Evolutionary conservation across 2,888 invertebrate species (phyloP), one percentile per base, ranked within the genome.

Genomic region (Sminthurides aquaticus): DNA sequence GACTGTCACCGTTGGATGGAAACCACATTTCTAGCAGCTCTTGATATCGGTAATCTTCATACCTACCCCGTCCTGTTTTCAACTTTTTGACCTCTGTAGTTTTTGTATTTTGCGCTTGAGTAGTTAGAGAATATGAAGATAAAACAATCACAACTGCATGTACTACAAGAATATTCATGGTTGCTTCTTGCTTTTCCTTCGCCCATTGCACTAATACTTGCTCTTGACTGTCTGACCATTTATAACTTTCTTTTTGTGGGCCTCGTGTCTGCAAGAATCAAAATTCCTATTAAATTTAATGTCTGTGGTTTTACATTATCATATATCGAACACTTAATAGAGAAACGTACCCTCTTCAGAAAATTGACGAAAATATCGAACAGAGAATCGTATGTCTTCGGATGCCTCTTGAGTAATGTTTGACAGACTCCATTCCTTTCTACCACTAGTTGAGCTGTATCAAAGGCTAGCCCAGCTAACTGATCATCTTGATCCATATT

Each of bases 361-460:
- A 90, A 90, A 63, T 85, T 84, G 76, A 87, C 85, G 73, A 90
- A 87, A 75, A 92, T 86, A 62, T 67, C 71, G 58, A 72, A 75
- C 54, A 68, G 73, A 54, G 73, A 68, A 24, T 74, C 71, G 65
- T 74, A 74, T 20, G 69, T 72, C 49, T 68, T 62, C 5, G 71
- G 58, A n/a, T 79, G 76, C 61, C 79, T 75, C 1, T 87, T 89
- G 60, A 92, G 81, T 70, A 94, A 87, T 70, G 89, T 88, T 57
- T 87, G 86, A 75, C 91, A 87, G 75, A 96, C 88, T 5, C 90
- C 89, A 69, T 89, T 88, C 22, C 96, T 83, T 79, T 96, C 95
- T 64, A 96, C 94, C 68, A 96, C 88, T 73, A 95, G 81, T 73
- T 93, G 92, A 15, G 92, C 90, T 78, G 96, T 85, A 78, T 95